These are phyloP conservation scores for Brachyhypopomus gauderio DNA, from an alignment of 2,113 vertebrate species.

Conservation along the genomic window DNA sequence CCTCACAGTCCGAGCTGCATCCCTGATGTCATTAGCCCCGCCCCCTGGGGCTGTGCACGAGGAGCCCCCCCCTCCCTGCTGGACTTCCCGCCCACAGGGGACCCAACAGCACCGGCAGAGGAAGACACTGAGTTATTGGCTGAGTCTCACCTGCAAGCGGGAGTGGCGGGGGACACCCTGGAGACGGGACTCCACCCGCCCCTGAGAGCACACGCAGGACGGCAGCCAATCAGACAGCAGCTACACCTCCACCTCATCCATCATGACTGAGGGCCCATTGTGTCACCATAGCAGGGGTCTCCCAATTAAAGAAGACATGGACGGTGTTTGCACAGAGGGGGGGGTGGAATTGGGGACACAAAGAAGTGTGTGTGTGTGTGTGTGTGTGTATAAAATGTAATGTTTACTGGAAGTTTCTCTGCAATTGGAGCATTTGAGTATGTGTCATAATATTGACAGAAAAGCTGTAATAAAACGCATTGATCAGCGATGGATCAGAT, in stretches of 20 bases:
- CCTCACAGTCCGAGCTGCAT: too few relatives aligned
- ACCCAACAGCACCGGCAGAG: too few relatives aligned
- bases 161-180: constrained; percentile 54
- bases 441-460: neutral
- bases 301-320: too few relatives aligned
- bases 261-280: neutral
- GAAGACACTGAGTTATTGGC: too few relatives aligned
- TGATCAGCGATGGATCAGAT: too few relatives aligned
- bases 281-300: too few relatives aligned
- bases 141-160: constrained; percentile 57
- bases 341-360: neutral
- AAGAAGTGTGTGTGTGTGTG: neutral
- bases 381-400: neutral
- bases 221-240: neutral
- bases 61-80: too few relatives aligned
- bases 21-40: too few relatives aligned
- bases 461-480: neutral
- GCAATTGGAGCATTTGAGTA: too few relatives aligned
- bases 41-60: too few relatives aligned
- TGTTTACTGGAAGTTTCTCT: too few relatives aligned
- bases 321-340: neutral
- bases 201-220: neutral
- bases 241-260: neutral
- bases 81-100: too few relatives aligned
- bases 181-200: neutral